A percentile compares a stretch with the other conserved stretches of the same genome.
phyloP scores from a whole-genome alignment of 64 coral and sea anemone genomes.

The Montipora capricornis region DNA sequence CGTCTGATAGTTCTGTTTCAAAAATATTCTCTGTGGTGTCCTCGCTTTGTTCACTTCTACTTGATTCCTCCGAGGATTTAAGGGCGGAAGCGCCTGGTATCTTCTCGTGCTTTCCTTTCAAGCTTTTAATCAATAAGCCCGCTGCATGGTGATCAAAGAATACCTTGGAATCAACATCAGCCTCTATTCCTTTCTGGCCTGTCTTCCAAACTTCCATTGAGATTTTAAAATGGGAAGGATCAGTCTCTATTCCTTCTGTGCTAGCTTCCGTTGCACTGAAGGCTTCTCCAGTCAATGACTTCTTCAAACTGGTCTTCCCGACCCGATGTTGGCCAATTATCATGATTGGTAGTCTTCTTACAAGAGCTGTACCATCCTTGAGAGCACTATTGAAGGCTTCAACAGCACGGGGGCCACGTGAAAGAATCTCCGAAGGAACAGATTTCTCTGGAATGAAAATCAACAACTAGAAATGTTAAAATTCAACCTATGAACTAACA shows the following conservation, averaged over 20 bases:
- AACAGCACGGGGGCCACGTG: neutral
- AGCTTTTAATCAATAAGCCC: neutral
- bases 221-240: no score
- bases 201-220: no score
- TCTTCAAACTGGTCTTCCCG: conserved; percentile 15
- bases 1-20: neutral
- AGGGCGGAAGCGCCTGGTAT: no score
- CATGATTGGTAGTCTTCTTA: neutral
- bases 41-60: neutral
- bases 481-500: no score
- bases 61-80: no score
- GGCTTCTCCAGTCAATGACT: neutral
- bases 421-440: neutral
- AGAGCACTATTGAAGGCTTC: neutral
- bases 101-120: neutral
- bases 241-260: neutral
- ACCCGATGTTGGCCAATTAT: neutral
- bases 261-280: neutral
- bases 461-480: no score
- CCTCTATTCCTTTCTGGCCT: no score
- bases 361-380: neutral
- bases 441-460: no score
- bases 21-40: no score
- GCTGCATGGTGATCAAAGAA: neutral
- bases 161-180: neutral